Base-by-base conservation (phyloP, 2,888 invertebrate genomes). In the Drosophila pseudotakahashii region DNA sequence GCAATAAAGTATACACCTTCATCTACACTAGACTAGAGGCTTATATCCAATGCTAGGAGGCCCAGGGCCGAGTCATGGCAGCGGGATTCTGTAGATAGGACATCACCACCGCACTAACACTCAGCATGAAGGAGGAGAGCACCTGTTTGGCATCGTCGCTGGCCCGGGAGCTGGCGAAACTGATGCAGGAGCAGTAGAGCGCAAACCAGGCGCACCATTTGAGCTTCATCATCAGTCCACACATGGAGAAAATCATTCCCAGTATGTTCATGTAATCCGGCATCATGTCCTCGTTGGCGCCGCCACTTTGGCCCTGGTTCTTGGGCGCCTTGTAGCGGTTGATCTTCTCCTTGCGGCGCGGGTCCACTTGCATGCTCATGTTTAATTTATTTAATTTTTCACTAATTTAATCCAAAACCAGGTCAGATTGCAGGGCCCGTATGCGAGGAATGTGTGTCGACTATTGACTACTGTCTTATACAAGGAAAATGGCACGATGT, bases 201-300 rank as follows among this genome's bases (percentile, higher is more conserved):
- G 99, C 99, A 48, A 98, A 96, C 99, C 99, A 99, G 0, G 99
- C 98, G 92, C 99, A 99, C 99, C 99, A 99, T 92, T 99, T 99
- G 54, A 99, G 93, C 93, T 99, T 94, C 98, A 99, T 98, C 99
- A 99, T 99, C 5, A 99, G 94, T 2, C 99, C 99, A 92, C 98
- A 98, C 99, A 99, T 99, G 79, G 98, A 98, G 92, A 99, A 99
- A 63, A 99, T 96, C 99, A 99, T 99, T 53, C 99, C 99, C 51
- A 84, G 30, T 32, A 99, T 98, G 91, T 99, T 99, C 98, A 97
- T 98, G 89, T 99, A 99, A 92, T 99, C 99, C 6, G 99, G 98
- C 58, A 98, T 98, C 36, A 98, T 95, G 91, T 99, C 99, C 92
- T 99, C 99, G 67, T 93, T 93, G 13, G 94, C 95, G 45, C 93